Conservation (phyloP, 2,888 invertebrate genomes). For the Folsomia candida region DNA sequence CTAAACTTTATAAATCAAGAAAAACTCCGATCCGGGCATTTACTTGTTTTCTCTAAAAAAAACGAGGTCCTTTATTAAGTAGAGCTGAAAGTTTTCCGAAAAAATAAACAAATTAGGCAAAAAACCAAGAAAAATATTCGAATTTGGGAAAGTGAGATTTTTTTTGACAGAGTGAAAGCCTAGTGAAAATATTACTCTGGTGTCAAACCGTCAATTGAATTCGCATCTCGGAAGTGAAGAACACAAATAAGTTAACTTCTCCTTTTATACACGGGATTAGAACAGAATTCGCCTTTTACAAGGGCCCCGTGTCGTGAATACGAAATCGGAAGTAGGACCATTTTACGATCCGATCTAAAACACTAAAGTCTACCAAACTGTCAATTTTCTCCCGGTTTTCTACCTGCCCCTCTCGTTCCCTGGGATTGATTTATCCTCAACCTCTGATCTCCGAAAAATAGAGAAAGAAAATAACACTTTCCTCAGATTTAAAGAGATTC, state of each 20-base stretch:
- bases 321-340: slow-evolving; percentile 1
- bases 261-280: neutral
- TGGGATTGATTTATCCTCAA: slow-evolving; percentile 16
- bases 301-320: slow-evolving; percentile 6
- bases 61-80: too few species aligned
- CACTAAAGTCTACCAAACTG: slow-evolving; percentile 10
- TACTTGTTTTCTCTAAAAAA: too few species aligned
- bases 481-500: neutral
- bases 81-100: too few species aligned
- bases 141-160: too few species aligned
- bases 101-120: too few species aligned
- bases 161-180: too few species aligned
- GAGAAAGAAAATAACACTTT: neutral
- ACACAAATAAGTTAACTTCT: neutral
- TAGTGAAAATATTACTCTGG: too few species aligned
- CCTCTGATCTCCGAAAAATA: too few species aligned
- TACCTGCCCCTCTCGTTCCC: slow-evolving; percentile 12
- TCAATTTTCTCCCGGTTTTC: slow-evolving; percentile 20
- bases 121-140: too few species aligned
- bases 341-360: slow-evolving; percentile 9
- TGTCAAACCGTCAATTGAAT: neutral
- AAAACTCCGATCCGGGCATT: too few species aligned
- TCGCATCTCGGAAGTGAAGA: too few species aligned
- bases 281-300: slow-evolving; percentile 11
- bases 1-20: too few species aligned